These are phyloP conservation scores for Lepilemur ruficaudatus DNA, from an alignment of 2,797 vertebrate species.

Conservation along the genomic window DNA sequence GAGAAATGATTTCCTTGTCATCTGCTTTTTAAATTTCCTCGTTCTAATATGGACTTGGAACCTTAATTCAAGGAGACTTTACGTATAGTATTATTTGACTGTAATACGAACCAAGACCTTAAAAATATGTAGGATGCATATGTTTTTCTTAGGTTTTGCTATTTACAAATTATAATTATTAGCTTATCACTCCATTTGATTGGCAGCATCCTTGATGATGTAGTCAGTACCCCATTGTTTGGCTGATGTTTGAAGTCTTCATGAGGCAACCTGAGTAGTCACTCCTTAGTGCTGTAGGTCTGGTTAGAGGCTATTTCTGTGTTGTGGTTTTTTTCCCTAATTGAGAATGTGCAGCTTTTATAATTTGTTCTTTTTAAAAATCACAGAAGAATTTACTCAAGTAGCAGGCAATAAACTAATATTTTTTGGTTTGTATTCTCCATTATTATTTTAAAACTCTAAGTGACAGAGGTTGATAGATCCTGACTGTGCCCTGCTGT, in stretches of 20 bases:
- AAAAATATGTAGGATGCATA: background rate
- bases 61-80: background rate
- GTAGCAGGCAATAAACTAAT: background rate
- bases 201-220: background rate
- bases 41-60: background rate
- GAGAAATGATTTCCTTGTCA: background rate
- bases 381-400: constrained; percentile 28
- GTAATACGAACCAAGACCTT: background rate
- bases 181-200: background rate
- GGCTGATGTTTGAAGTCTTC: background rate
- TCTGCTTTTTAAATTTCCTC: background rate
- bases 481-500: background rate
- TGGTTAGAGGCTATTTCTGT: background rate
- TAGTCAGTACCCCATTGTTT: background rate
- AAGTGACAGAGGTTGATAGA: background rate
- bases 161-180: background rate
- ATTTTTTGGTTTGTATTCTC: constrained; percentile 16
- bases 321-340: background rate
- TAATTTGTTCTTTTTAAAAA: constrained; percentile 45
- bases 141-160: background rate
- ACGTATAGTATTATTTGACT: background rate
- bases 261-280: background rate
- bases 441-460: constrained; percentile 29
- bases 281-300: background rate
- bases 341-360: background rate